Conservation (phyloP, 2,888 invertebrate genomes). For the Acanthococcus lagerstroemiae region DNA sequence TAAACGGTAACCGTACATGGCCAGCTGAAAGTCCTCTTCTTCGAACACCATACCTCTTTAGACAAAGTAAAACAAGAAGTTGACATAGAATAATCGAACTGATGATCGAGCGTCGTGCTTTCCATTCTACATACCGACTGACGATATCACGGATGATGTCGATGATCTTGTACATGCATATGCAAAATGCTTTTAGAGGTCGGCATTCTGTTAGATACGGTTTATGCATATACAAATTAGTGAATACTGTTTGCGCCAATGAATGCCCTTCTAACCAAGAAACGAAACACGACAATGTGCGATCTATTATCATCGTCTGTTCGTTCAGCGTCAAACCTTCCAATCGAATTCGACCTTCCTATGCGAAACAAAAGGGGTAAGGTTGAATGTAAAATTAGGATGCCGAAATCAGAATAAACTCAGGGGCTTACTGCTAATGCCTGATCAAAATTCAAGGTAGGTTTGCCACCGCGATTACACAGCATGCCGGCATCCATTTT, state of each 20-base stretch:
- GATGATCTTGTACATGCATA: constrained; percentile 77
- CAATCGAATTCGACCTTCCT: constrained; percentile 68
- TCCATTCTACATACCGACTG: constrained; percentile 38
- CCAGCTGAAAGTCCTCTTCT: constrained; percentile 93
- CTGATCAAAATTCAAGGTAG: constrained; percentile 76
- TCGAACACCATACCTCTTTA: constrained; percentile 73
- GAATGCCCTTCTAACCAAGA: constrained; percentile 97
- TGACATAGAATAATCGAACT: constrained; percentile 15
- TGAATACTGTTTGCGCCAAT: constrained; percentile 92
- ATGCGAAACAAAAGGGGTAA: constrained; percentile 39
- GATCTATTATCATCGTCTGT: constrained; percentile 87
- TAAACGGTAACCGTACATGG: constrained; percentile 79
- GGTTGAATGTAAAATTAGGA: neutral
- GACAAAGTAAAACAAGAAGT: constrained; percentile 27
- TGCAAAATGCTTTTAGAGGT: constrained; percentile 72
- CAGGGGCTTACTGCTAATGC: constrained; percentile 56
- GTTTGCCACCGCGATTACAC: constrained; percentile 76
- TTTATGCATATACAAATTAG: constrained; percentile 87
- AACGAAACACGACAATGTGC: constrained; percentile 83
- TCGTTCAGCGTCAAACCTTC: constrained; percentile 65
- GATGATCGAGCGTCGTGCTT: neutral
- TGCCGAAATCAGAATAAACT: constrained; percentile 21
- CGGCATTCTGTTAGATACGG: constrained; percentile 75
- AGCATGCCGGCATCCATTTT: constrained; percentile 99
- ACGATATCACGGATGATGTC: constrained; percentile 82